Base-by-base conservation (phyloP, 2,113 vertebrate genomes). In the Origma solitaria region DNA sequence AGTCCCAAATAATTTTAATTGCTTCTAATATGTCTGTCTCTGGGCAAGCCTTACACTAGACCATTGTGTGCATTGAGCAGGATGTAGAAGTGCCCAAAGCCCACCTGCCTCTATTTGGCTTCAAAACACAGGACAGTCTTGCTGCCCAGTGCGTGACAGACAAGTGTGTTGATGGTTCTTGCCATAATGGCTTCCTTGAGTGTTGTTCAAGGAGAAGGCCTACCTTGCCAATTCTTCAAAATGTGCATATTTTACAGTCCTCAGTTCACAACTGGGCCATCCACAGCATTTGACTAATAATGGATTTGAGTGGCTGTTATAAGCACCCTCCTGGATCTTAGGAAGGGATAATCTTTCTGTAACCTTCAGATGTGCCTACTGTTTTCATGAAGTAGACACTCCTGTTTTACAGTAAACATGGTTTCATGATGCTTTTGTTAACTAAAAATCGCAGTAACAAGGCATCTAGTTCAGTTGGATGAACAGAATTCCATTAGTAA, bases 131-230 rank as follows among this genome's bases (percentile, higher is more conserved):
- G 33, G 56, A 5, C 16, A 35, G 8, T 5, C 50, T 40, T 65
- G 50, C 37, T 70, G n/a, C 7, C 2, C 47, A 45, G 13, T 12
- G 12, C 8, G 0, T 0, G 18, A 25, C 3, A 5, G 7, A 3
- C 1, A 7, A 22, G 15, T 7, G 11, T 9, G 1, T 13, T 6
- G 25, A 37, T 3, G 3, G n/a, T 12, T 86, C 35, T 37, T 87
- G 24, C 60, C 14, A 0, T 13, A 3, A 18, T 50, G 0, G 1
- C 37, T 78, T 68, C 57, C 53, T 14, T 10, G 16, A 71, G 35
- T 8, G 13, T 12, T 4, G 0, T 45, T 33, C 38, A 19, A 40
- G 49, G 85, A 75, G 70, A 66, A 54, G 9, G 8, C 21, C 10
- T 20, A 3, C 35, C 38, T 65, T 9, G 2, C 19, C 53, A 28